Conservation (phyloP, 2,113 vertebrate species). For the Tychaedon coryphoeus region DNA sequence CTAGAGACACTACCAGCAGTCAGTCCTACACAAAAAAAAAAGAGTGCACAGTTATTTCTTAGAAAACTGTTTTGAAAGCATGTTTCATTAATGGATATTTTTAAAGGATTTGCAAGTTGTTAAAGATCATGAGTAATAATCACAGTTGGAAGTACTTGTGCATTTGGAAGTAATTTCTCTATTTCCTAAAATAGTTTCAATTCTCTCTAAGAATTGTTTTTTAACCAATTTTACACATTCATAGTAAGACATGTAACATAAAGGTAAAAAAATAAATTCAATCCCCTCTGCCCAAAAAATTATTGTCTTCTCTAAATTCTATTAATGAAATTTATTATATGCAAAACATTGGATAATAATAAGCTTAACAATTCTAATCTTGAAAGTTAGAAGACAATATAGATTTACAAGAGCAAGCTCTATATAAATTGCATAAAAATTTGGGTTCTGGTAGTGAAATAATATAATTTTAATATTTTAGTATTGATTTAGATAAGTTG, state of each 20-base stretch:
- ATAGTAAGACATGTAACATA: not conserved
- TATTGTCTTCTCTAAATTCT: not conserved
- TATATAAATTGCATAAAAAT: not conserved
- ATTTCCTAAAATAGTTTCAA: not conserved
- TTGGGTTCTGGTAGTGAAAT: not conserved
- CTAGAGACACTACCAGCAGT: not conserved
- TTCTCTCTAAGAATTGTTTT: not conserved
- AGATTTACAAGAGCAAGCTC: rapidly evolving
- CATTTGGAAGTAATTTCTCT: not conserved
- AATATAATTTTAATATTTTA: not conserved
- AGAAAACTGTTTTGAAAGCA: not conserved
- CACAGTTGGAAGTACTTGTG: not conserved
- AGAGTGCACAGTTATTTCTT: not conserved
- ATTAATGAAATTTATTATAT: not conserved
- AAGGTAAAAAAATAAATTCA: not conserved
- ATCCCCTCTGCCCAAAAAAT: not conserved
- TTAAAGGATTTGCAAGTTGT: not conserved
- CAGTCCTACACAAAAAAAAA: not conserved
- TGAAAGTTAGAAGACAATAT: not conserved
- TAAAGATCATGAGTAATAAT: not conserved
- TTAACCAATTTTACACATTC: not conserved
- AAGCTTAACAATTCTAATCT: not conserved
- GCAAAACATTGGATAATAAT: not conserved
- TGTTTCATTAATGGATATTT: not conserved
- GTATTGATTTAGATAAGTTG: not conserved